Percentiles rank a stretch among this genome's conserved stretches.
Evolutionary conservation across 2,113 vertebrate genomes (phyloP).

Genomic region (Hydropotes inermis): DNA sequence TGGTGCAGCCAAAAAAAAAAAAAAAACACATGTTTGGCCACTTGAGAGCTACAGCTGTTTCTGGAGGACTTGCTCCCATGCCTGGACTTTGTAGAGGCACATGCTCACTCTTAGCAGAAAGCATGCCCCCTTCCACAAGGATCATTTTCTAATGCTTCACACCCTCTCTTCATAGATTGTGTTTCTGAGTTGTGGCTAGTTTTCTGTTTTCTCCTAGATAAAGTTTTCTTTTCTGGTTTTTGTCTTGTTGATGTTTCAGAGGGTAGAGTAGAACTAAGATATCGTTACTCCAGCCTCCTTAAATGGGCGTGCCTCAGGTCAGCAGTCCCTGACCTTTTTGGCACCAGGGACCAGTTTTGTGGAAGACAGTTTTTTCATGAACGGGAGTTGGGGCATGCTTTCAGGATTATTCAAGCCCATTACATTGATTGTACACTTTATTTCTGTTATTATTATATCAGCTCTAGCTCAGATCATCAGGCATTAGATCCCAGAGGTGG

Average conservation of each 20-base stretch:
- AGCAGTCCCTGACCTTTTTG: neutral
- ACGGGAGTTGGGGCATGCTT: neutral
- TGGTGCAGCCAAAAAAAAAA: neutral
- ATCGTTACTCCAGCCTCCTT: neutral
- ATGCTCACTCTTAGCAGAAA: too few relatives aligned
- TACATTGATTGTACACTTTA: neutral
- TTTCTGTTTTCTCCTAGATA: neutral
- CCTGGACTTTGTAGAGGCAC: neutral
- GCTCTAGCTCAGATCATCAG: neutral
- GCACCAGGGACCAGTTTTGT: neutral
- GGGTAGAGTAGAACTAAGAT: neutral
- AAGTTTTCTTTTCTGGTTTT: neutral
- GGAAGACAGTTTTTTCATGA: neutral
- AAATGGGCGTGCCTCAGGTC: neutral
- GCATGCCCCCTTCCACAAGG: neutral
- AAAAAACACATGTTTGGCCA: neutral
- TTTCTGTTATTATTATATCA: neutral
- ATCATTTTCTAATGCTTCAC: neutral
- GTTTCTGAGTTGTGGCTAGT: neutral
- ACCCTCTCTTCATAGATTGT: neutral
- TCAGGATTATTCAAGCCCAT: neutral
- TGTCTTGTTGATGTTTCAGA: neutral
- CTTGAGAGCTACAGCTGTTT: neutral
- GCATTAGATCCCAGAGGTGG: neutral
- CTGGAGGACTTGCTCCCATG: neutral